phyloP scores from a whole-genome alignment of 1,140 invertebrate species.

The Ctenoplectra terminalis region DNA sequence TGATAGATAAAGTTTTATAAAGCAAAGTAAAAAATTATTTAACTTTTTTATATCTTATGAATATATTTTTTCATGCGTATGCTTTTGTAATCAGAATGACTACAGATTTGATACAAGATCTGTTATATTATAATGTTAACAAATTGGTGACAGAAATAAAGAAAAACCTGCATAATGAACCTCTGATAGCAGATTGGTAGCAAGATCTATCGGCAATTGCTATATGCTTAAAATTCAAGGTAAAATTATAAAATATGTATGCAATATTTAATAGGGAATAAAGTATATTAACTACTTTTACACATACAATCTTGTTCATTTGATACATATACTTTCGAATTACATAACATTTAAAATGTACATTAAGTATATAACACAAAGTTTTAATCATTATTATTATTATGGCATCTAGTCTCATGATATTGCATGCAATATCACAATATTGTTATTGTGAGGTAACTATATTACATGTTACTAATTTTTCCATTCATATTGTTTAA shows the following conservation, averaged over 20 bases:
- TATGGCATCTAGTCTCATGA: background rate
- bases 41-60: too few species aligned
- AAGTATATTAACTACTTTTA: conserved; percentile 13
- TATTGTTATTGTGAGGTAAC: background rate
- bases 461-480: background rate
- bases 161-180: too few species aligned
- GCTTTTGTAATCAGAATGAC: too few species aligned
- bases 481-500: background rate
- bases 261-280: background rate
- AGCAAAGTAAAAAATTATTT: too few species aligned
- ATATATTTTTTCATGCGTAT: too few species aligned
- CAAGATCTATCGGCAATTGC: too few species aligned
- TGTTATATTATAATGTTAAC: too few species aligned
- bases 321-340: conserved; percentile 1
- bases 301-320: conserved; percentile 1
- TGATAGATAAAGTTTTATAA: too few species aligned
- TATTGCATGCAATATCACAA: conserved; percentile 17
- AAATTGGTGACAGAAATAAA: too few species aligned
- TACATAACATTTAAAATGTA: conserved; percentile 5
- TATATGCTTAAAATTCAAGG: too few species aligned
- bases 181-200: too few species aligned
- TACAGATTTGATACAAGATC: too few species aligned
- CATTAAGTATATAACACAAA: conserved; percentile 6
- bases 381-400: background rate
- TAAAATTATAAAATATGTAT: background rate